These are phyloP conservation scores for Drosophila neocordata DNA, from an alignment of 1,140 invertebrate genomes.

Conservation along the genomic window DNA sequence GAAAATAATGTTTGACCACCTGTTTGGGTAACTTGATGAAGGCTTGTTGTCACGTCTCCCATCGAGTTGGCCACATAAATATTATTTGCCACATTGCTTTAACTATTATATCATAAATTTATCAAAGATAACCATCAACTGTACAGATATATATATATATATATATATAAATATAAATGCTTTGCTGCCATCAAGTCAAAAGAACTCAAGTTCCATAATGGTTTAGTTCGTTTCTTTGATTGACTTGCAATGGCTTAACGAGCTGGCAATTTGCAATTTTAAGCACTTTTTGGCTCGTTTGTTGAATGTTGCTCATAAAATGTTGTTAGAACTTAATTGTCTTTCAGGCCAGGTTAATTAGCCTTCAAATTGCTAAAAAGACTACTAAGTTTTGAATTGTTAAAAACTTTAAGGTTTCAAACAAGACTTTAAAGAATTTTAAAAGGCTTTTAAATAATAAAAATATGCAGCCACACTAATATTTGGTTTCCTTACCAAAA, in stretches of 20 bases:
- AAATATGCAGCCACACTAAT: neutral
- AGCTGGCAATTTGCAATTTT: neutral
- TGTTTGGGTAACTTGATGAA: conserved; percentile 40
- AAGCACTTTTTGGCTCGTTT: conserved; percentile 16
- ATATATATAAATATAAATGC: neutral
- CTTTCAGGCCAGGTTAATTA: too few species aligned
- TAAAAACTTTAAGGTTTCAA: neutral
- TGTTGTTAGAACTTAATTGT: neutral
- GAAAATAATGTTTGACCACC: conserved; percentile 33
- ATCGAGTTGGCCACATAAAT: conserved; percentile 13
- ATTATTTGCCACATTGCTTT: conserved; percentile 6
- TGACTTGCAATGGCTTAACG: conserved; percentile 13
- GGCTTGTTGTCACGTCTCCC: conserved; percentile 59
- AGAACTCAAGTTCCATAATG: neutral
- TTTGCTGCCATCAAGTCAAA: neutral
- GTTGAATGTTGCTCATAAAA: neutral
- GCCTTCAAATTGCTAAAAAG: neutral
- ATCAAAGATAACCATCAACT: conserved; percentile 3
- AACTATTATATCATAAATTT: conserved; percentile 7
- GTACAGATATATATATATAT: neutral
- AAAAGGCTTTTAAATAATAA: too few species aligned
- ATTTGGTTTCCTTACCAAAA: too few species aligned
- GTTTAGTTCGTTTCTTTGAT: neutral
- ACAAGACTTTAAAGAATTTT: too few species aligned
- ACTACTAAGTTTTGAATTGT: too few species aligned